These are phyloP conservation scores for Meriones psammophilus DNA, from an alignment of 2,797 vertebrate genomes.

Conservation along the genomic window DNA sequence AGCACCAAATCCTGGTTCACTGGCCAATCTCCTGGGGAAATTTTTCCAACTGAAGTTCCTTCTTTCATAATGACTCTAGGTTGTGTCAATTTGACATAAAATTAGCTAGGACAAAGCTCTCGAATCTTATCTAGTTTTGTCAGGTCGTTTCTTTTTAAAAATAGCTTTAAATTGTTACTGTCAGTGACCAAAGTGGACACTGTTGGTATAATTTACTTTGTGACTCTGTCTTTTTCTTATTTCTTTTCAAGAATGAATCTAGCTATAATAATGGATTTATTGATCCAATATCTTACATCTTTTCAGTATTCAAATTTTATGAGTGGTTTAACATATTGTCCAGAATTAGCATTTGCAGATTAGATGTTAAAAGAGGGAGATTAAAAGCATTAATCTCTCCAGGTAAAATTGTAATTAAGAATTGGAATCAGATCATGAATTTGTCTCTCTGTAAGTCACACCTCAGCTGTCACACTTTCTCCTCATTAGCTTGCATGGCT, in stretches of 20 bases:
- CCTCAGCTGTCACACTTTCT: not conserved
- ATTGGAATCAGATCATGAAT: not conserved
- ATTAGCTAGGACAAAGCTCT: not conserved
- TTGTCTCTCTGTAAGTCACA: not conserved
- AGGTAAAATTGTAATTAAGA: not conserved
- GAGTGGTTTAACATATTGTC: not conserved
- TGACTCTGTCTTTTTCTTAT: not conserved
- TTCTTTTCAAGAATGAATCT: constrained; percentile 10
- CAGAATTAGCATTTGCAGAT: not conserved
- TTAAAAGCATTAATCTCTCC: not conserved
- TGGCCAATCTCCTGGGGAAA: not conserved
- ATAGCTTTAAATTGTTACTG: not conserved
- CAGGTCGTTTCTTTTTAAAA: not conserved
- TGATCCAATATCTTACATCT: not conserved
- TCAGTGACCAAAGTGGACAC: not conserved
- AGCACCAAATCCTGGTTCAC: not conserved
- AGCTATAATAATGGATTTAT: not conserved
- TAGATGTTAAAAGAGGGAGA: not conserved
- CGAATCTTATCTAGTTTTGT: not conserved
- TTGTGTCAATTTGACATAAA: not conserved
- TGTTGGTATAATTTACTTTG: not conserved
- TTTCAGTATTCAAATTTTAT: constrained; percentile 15
- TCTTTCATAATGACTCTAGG: not conserved
- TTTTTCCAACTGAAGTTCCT: not conserved
- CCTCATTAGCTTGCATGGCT: not conserved